These are phyloP conservation scores for Cerceris rybyensis DNA, from an alignment of 2,888 invertebrate species.

Conservation along the genomic window DNA sequence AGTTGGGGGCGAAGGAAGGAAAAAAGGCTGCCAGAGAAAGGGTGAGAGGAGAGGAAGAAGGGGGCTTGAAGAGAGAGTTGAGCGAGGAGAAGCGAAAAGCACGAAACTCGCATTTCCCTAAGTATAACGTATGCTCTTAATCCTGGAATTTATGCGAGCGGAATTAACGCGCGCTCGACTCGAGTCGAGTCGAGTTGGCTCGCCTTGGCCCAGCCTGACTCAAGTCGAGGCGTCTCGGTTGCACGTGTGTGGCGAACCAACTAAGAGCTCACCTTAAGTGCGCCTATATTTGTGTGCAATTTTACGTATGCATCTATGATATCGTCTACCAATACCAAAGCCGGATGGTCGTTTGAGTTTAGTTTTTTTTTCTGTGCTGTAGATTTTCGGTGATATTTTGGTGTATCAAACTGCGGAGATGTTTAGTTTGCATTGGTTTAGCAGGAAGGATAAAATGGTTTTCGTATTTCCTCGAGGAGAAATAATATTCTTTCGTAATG, in stretches of 20 bases:
- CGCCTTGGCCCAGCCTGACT: conserved; percentile 48
- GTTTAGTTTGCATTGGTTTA: too few species aligned
- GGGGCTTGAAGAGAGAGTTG: conserved; percentile 31
- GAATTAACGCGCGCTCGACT: conserved; percentile 74
- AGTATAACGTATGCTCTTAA: conserved; percentile 80
- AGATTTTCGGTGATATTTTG: too few species aligned
- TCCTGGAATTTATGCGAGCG: conserved; percentile 78
- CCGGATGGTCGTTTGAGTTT: too few species aligned
- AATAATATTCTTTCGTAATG: too few species aligned
- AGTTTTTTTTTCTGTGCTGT: too few species aligned
- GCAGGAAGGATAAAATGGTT: too few species aligned
- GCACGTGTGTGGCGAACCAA: conserved; percentile 36
- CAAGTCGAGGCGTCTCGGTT: conserved; percentile 47
- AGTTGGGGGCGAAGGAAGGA: conserved; percentile 22
- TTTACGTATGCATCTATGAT: not conserved
- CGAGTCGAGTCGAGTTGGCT: conserved; percentile 37
- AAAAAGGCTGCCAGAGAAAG: conserved; percentile 9
- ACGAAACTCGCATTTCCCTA: conserved; percentile 76
- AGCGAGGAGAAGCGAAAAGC: conserved; percentile 63
- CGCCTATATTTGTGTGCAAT: not conserved
- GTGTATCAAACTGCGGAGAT: too few species aligned
- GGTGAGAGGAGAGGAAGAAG: not conserved
- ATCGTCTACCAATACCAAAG: too few species aligned
- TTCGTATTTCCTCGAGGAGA: too few species aligned
- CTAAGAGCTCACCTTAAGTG: conserved; percentile 29